These are phyloP conservation scores for Kradibia gibbosae DNA, from an alignment of 1,140 invertebrate genomes.

Conservation along the genomic window DNA sequence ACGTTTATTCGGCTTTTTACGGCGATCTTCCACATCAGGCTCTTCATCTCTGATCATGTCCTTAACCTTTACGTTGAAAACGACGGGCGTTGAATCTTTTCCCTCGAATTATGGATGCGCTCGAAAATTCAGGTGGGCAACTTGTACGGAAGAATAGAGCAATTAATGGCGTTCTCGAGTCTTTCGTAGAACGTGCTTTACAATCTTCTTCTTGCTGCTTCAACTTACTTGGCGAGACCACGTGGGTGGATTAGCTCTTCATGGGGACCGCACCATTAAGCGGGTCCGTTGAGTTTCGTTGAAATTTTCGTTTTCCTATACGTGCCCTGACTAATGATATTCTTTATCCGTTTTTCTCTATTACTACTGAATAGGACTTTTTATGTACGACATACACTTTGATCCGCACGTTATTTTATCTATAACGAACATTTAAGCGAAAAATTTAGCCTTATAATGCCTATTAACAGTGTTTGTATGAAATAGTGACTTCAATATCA, in stretches of 20 bases:
- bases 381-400: slow-evolving; percentile 2
- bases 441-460: background rate
- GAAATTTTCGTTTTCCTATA: slow-evolving; percentile 60
- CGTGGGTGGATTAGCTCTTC: no score
- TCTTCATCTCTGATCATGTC: background rate
- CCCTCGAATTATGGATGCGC: slow-evolving; percentile 53
- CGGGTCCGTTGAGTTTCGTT: slow-evolving; percentile 57
- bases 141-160: slow-evolving; percentile 58
- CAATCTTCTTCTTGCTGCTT: slow-evolving; percentile 46
- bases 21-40: background rate
- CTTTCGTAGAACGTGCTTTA: slow-evolving; percentile 53
- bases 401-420: slow-evolving; percentile 13
- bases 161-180: slow-evolving; percentile 62
- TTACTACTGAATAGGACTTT: slow-evolving; percentile 2
- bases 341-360: background rate
- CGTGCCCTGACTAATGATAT: slow-evolving; percentile 55
- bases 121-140: slow-evolving; percentile 59
- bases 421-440: background rate
- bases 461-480: background rate
- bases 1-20: slow-evolving; percentile 1
- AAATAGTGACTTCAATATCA: background rate
- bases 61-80: slow-evolving; percentile 17
- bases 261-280: background rate
- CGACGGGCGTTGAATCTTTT: slow-evolving; percentile 40
- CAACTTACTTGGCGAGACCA: background rate